A percentile compares a stretch with the other conserved stretches of the same genome.
These are phyloP conservation scores for Syngnathus rostellatus DNA, from an alignment of 2,797 vertebrate species.

Conservation along the genomic window DNA sequence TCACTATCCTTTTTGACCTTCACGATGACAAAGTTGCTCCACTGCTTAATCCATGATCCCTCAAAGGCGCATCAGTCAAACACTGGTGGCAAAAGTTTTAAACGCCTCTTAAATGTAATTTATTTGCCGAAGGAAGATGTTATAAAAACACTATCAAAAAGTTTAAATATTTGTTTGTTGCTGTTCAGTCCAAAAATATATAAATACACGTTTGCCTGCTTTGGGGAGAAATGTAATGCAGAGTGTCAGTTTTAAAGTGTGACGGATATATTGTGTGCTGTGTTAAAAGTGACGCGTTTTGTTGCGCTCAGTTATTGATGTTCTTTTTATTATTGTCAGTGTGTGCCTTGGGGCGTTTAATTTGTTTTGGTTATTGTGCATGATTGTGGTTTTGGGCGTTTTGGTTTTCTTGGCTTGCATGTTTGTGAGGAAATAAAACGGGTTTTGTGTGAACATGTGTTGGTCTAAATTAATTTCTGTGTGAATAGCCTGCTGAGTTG, in stretches of 20 bases:
- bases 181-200: background rate
- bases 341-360: background rate
- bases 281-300: slow-evolving; percentile 9
- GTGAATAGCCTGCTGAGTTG: slow-evolving; percentile 20
- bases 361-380: slow-evolving; percentile 5
- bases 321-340: slow-evolving; percentile 6
- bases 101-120: background rate
- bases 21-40: background rate
- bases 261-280: slow-evolving; percentile 6
- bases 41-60: background rate
- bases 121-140: background rate
- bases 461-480: slow-evolving; percentile 34
- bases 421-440: slow-evolving; percentile 10
- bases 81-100: background rate
- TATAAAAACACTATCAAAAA: background rate
- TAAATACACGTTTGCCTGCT: background rate
- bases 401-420: slow-evolving; percentile 8
- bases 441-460: slow-evolving; percentile 7
- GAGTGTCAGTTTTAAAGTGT: background rate
- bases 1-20: background rate
- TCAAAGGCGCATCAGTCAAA: background rate
- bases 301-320: slow-evolving; percentile 12
- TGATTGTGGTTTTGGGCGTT: slow-evolving; percentile 7
- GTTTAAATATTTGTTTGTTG: slow-evolving; percentile 1
- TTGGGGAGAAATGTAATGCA: background rate